These are phyloP conservation scores for Corvus moneduloides DNA, from an alignment of 2,113 vertebrate species.

Conservation along the genomic window DNA sequence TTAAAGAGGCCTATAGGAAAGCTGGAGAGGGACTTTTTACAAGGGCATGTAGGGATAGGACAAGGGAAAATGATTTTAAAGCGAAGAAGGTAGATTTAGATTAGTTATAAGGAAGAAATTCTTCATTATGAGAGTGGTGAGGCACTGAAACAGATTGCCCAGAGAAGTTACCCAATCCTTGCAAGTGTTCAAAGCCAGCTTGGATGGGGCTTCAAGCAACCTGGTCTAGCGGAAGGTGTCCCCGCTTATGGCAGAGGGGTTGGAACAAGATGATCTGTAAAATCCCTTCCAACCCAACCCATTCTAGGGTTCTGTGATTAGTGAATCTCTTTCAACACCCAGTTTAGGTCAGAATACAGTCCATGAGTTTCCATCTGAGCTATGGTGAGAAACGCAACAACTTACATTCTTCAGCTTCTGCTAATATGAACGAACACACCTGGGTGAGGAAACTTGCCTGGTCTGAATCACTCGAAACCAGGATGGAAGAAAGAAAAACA, in stretches of 20 bases:
- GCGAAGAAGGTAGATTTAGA: neutral
- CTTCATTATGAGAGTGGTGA: neutral
- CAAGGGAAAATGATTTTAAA: neutral
- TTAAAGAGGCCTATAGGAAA: neutral
- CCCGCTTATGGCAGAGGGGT: neutral
- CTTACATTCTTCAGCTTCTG: neutral
- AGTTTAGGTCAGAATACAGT: neutral
- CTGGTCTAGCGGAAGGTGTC: neutral
- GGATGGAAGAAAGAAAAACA: neutral
- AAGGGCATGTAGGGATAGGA: neutral
- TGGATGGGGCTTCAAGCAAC: neutral
- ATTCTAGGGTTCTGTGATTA: neutral
- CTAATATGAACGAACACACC: neutral
- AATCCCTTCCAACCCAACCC: neutral
- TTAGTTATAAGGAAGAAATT: neutral
- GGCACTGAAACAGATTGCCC: neutral
- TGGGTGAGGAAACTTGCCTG: neutral
- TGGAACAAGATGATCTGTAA: neutral
- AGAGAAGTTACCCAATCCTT: neutral
- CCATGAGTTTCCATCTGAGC: neutral
- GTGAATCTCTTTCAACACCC: neutral
- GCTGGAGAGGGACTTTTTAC: neutral
- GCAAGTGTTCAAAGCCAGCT: neutral
- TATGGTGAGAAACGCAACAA: neutral
- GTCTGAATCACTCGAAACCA: neutral